Percentiles rank a stretch among this genome's conserved stretches.
These are phyloP conservation scores for Gerris buenoi DNA, from an alignment of 1,140 invertebrate species.

Conservation along the genomic window DNA sequence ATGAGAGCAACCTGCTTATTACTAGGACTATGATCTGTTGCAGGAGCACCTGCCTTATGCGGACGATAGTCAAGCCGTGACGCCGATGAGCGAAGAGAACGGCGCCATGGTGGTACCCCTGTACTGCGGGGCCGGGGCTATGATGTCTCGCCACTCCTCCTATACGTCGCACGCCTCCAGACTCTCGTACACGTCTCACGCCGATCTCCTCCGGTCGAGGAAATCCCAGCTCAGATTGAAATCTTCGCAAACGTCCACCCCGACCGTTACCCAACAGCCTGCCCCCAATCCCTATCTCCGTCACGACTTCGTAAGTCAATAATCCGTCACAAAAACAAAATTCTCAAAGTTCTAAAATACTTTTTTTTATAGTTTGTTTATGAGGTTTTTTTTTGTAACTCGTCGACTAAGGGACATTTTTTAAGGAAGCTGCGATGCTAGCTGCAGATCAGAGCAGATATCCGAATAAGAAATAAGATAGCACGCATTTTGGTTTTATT, in stretches of 20 bases:
- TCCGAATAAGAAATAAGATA: no score
- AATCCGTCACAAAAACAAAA: no score
- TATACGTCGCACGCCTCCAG: slow-evolving; percentile 86
- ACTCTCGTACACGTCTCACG: slow-evolving; percentile 84
- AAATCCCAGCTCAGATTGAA: slow-evolving; percentile 62
- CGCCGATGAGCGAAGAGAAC: slow-evolving; percentile 94
- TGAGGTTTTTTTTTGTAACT: no score
- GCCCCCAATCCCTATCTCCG: slow-evolving; percentile 6
- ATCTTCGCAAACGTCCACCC: slow-evolving; percentile 38
- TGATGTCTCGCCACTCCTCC: slow-evolving; percentile 60
- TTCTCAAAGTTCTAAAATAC: no score
- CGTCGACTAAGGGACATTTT: no score
- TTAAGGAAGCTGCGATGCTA: no score
- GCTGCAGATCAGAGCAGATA: no score
- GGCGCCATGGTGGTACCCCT: slow-evolving; percentile 83
- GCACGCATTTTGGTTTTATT: no score
- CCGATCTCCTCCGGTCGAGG: slow-evolving; percentile 59
- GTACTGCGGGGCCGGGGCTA: slow-evolving; percentile 60
- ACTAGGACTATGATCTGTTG: slow-evolving; percentile 6
- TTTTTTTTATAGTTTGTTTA: no score
- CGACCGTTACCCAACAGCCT: slow-evolving; percentile 19
- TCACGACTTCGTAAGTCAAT: not conserved
- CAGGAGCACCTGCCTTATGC: slow-evolving; percentile 93
- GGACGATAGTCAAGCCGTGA: slow-evolving; percentile 92
- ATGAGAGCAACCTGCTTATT: not conserved